Conservation (phyloP, 2,888 invertebrate genomes). For the Aleiodes testaceus region DNA sequence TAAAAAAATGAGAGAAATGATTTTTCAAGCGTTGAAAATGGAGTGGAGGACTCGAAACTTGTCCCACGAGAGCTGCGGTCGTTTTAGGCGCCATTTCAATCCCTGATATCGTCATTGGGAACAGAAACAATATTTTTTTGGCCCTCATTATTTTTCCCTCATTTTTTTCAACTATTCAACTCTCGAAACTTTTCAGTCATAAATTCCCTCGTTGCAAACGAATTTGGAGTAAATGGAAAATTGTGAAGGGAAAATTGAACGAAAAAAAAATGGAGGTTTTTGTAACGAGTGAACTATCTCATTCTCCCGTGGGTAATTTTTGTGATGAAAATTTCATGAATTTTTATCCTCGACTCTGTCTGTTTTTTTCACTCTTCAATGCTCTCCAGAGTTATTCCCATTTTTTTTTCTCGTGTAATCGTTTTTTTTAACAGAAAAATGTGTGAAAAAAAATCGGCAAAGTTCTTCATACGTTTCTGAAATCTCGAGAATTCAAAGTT, state of each 20-base stretch:
- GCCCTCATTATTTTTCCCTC: constrained; percentile 40
- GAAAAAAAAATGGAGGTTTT: constrained; percentile 5
- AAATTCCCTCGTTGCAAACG: constrained; percentile 36
- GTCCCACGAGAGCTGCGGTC: constrained; percentile 65
- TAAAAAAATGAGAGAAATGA: no score
- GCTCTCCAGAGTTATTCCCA: no score
- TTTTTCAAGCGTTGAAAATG: constrained; percentile 7
- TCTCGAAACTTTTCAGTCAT: constrained; percentile 25
- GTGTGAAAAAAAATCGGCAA: no score
- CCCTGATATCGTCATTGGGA: constrained; percentile 67
- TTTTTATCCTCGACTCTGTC: constrained; percentile 17
- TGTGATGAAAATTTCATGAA: constrained; percentile 43
- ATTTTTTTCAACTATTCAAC: constrained; percentile 38
- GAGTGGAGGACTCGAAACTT: constrained; percentile 59
- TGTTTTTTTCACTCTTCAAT: not conserved
- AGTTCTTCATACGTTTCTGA: no score
- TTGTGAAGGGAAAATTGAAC: not conserved
- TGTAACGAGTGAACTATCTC: constrained; percentile 15
- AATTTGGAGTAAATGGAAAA: constrained; percentile 33
- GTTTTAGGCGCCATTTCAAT: constrained; percentile 72
- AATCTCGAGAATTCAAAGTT: not conserved
- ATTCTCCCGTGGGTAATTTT: constrained; percentile 22
- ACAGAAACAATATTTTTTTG: constrained; percentile 52
- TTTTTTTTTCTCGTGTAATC: no score
- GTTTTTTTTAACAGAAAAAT: no score